Conservation (phyloP, 2,888 invertebrate species). For the Sarcophaga variegata region DNA sequence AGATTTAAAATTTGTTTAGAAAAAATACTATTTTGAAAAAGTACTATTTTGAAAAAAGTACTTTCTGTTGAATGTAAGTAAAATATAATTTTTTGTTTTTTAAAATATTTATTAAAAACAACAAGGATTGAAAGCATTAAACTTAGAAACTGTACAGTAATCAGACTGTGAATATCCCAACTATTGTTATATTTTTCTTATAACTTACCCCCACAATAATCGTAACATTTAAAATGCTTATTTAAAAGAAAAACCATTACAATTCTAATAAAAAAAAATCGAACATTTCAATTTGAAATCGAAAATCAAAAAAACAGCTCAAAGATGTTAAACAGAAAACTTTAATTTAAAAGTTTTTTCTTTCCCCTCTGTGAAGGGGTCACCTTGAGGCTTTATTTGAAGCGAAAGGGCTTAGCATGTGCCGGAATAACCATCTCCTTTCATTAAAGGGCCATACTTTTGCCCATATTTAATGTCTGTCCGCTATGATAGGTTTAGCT, state of each 20-base stretch:
- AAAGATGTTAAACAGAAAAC: background rate
- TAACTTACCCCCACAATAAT: background rate
- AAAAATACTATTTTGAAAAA: no score
- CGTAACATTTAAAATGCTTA: conserved; percentile 32
- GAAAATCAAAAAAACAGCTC: conserved; percentile 9
- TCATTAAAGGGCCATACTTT: no score
- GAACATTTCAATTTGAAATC: conserved; percentile 1
- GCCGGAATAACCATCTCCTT: no score
- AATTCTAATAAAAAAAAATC: conserved; percentile 16
- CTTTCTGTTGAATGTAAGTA: no score
- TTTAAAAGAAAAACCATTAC: conserved; percentile 5
- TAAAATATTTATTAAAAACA: no score
- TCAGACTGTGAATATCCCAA: background rate
- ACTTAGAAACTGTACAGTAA: background rate
- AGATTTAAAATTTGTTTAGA: no score
- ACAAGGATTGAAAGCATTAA: background rate
- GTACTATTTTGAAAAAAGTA: no score
- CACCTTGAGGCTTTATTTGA: no score
- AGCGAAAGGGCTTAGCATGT: no score
- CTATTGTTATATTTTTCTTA: conserved; percentile 6
- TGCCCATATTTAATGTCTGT: no score
- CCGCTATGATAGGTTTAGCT: no score
- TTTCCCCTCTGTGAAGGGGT: background rate
- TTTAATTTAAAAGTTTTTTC: background rate
- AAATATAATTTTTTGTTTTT: no score